Evolutionary conservation across 2,888 invertebrate genomes (phyloP).

Genomic region (Caradrina clavipalpis): DNA sequence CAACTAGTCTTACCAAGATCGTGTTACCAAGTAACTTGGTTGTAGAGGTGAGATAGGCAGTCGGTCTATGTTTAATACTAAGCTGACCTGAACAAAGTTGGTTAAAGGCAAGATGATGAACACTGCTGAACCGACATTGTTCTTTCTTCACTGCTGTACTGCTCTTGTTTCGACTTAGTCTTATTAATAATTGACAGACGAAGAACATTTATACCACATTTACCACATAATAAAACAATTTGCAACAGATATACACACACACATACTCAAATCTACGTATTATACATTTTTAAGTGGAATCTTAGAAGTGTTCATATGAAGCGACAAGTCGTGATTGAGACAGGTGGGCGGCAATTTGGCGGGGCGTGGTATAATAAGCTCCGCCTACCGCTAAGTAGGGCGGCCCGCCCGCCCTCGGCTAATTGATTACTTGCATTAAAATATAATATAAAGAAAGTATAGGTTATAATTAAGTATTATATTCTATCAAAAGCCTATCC

Average conservation of each 20-base stretch:
- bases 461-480: constrained; percentile 36
- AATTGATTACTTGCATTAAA: constrained; percentile 64
- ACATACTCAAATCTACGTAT: no score
- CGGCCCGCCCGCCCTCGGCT: constrained; percentile 52
- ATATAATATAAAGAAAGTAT: constrained; percentile 38
- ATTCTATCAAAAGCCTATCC: constrained; percentile 24
- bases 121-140: no score
- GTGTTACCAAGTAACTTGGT: no score
- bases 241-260: background rate
- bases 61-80: no score
- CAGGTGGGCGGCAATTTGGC: constrained; percentile 55
- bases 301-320: constrained; percentile 48
- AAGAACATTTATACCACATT: background rate
- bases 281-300: constrained; percentile 25
- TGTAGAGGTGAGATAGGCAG: no score
- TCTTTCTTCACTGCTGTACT: no score
- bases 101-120: no score
- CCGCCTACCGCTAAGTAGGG: constrained; percentile 58
- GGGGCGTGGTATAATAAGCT: constrained; percentile 52
- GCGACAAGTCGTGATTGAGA: constrained; percentile 59
- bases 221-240: background rate
- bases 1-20: no score
- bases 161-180: no score
- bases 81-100: no score
- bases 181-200: no score